Evolutionary conservation across 1,140 invertebrate species (phyloP), one percentile per base, ranked within the genome.

Genomic region (Danaus plexippus): DNA sequence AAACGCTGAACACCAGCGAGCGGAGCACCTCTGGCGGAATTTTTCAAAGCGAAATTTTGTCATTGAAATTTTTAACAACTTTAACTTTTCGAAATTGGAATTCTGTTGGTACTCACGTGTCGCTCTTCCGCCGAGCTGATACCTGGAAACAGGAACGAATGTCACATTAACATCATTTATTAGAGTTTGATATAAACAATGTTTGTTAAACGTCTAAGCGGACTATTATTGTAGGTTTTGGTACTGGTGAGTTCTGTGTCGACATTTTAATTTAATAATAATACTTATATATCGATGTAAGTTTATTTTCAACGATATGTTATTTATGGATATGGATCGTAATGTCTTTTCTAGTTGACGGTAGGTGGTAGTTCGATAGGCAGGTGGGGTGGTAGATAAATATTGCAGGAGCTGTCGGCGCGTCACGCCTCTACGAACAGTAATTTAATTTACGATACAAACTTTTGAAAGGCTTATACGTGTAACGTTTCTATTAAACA

Each of bases 51-150:
- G 69, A 75, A 80, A 71, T 76, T 77, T 73, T 72, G 69, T 67
- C 66, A 64, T 71, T 63, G 63, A 65, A 75, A 72, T 73, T 82
- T 64, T 79, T 77, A 77, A 81, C 67, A 75, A 79, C 64, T 68
- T 67, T 45, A 66, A 69, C 56, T 64, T 69, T 58, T 61, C 44
- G 67, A 74, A 77, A 73, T 69, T 71, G 65, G 62, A 68, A 79
- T 63, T 69, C 65, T 61, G 59, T 66, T 54, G 54, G 60, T 89
- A 92, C 91, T 92, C 76, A 92, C 91, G 89, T 92, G 90, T 87
- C 91, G 88, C 78, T 92, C 91, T 71, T 92, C 91, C 42, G 90
- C 89, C 51, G 90, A 89, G 77, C 90, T 91, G 68, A 92, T 86
- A 86, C 91, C 91, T 92, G 89, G n/a, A 88, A 90, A 85, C 85